Conservation (phyloP, 2,888 invertebrate species). For the Meiosimyza decipiens region DNA sequence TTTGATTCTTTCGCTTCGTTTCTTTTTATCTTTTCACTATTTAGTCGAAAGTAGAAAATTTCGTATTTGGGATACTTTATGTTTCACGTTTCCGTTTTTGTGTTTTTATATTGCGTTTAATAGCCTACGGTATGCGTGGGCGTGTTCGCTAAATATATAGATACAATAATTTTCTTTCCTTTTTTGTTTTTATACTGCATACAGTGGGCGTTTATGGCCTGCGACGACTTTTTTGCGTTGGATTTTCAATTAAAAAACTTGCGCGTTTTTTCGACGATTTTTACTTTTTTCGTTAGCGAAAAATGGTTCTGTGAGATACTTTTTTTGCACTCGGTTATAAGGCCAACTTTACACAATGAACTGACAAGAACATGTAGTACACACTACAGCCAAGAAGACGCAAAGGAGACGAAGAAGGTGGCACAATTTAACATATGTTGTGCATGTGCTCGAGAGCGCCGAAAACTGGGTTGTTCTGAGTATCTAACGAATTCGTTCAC, state of each 20-base stretch:
- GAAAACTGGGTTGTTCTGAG: conserved; percentile 15
- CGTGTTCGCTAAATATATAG: conserved; percentile 1
- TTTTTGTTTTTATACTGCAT: no score
- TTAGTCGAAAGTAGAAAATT: no score
- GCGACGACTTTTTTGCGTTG: background rate
- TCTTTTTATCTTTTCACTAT: background rate
- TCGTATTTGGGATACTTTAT: no score
- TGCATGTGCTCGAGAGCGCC: conserved; percentile 22
- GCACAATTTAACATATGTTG: conserved; percentile 27
- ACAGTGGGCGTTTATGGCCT: no score
- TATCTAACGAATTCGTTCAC: conserved; percentile 3
- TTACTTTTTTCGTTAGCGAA: background rate
- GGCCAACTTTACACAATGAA: background rate
- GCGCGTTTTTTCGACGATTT: background rate
- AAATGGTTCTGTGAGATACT: conserved; percentile 9
- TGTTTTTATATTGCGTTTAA: background rate
- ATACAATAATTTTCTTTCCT: no score
- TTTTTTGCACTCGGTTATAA: background rate
- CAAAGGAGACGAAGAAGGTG: background rate
- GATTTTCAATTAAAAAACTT: background rate
- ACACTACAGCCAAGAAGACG: background rate
- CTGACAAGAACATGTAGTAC: background rate
- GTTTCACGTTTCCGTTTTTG: background rate
- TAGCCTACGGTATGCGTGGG: background rate
- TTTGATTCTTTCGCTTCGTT: background rate